Conservation (phyloP, 2,888 invertebrate genomes). For the Epirrhoe tristata region DNA sequence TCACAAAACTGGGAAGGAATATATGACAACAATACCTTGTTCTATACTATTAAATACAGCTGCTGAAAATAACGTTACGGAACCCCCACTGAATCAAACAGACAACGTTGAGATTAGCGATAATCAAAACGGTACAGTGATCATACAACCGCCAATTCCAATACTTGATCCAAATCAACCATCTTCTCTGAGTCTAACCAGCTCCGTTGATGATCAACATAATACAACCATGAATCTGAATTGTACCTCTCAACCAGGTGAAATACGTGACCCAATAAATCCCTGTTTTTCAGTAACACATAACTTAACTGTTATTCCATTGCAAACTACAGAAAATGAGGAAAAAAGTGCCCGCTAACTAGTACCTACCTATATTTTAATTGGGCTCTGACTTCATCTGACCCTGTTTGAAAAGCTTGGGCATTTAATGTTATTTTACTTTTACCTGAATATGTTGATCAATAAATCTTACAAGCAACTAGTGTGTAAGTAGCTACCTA, state of each 20-base stretch:
- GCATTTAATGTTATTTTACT: too few relatives aligned
- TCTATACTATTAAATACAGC: conserved; percentile 76
- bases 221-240: conserved; percentile 48
- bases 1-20: conserved; percentile 73
- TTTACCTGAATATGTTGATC: too few relatives aligned
- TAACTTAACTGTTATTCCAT: conserved; percentile 74
- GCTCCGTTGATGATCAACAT: conserved; percentile 47
- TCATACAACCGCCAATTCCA: conserved; percentile 35
- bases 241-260: conserved; percentile 64
- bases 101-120: conserved; percentile 49
- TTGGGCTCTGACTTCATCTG: too few relatives aligned
- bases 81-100: conserved; percentile 58
- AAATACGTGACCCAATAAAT: conserved; percentile 73
- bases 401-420: too few relatives aligned
- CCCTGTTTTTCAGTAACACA: conserved; percentile 71
- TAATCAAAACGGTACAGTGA: conserved; percentile 45
- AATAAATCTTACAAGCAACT: too few relatives aligned
- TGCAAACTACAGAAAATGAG: conserved; percentile 48
- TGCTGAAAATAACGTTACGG: conserved; percentile 81
- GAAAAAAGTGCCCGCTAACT: neutral
- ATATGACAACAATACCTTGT: conserved; percentile 80
- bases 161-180: conserved; percentile 41
- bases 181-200: conserved; percentile 51
- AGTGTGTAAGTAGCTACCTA: too few relatives aligned
- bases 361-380: neutral